phyloP scores from a whole-genome alignment of 2,888 invertebrate genomes.

The Drosophila pegasa region DNA sequence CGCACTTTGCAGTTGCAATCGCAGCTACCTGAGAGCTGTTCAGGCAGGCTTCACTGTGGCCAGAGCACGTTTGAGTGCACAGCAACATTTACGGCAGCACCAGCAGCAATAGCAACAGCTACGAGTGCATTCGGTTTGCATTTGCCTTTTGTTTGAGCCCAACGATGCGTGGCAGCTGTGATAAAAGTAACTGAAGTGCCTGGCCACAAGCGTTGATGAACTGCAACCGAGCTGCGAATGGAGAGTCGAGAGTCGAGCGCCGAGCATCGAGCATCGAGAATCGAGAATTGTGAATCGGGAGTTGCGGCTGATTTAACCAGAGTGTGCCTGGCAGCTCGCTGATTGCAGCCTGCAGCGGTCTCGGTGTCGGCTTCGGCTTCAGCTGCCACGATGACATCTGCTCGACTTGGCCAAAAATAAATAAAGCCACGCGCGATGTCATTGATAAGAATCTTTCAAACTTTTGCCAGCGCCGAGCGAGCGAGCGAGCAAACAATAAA shows the following conservation, averaged over 20 bases:
- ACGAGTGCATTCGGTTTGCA: conserved; percentile 58
- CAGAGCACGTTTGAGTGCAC: conserved; percentile 49
- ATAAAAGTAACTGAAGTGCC: conserved; percentile 71
- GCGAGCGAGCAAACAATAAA: conserved; percentile 53
- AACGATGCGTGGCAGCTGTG: conserved; percentile 76
- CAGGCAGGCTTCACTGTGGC: conserved; percentile 22
- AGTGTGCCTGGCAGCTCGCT: conserved; percentile 9
- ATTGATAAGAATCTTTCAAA: conserved; percentile 42
- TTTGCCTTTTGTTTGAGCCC: conserved; percentile 69
- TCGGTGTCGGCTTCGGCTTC: too few relatives aligned
- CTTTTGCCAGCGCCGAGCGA: conserved; percentile 23
- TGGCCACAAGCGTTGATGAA: conserved; percentile 55
- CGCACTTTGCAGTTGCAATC: too few relatives aligned
- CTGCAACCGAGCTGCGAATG: conserved; percentile 27
- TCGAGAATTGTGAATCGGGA: not conserved
- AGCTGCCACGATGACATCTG: conserved; percentile 26
- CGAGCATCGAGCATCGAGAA: not conserved
- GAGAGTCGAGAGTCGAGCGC: not conserved
- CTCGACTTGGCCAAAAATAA: conserved; percentile 53
- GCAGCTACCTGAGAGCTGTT: too few relatives aligned
- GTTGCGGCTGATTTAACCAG: conserved; percentile 28
- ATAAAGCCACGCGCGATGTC: conserved; percentile 40
- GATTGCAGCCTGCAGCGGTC: conserved; percentile 20
- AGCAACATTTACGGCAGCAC: conserved; percentile 13
- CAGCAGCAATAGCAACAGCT: conserved; percentile 17